Percentiles rank a stretch among this genome's conserved stretches.
Evolutionary conservation across 2,797 vertebrate species (phyloP).

Genomic region (Pseudomugil tenellus): DNA sequence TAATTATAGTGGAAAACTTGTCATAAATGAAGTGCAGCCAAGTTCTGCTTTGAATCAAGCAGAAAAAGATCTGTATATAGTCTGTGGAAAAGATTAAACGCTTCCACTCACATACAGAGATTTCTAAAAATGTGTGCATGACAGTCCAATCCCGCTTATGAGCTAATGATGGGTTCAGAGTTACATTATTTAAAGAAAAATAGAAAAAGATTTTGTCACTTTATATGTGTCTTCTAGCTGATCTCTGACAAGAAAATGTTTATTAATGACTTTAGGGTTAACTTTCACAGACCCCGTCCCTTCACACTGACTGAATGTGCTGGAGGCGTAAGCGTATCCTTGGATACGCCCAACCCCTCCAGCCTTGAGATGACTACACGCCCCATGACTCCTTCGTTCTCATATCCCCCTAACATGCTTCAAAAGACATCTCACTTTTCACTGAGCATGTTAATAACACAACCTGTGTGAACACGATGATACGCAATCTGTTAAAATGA

Average conservation of each 20-base stretch:
- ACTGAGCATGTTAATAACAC: not conserved
- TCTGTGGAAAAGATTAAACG: not conserved
- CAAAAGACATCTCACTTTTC: constrained; percentile 30
- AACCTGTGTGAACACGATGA: constrained; percentile 70
- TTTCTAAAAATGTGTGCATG: not conserved
- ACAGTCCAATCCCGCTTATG: not conserved
- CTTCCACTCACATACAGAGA: not conserved
- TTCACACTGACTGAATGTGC: not conserved
- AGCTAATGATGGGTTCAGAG: not conserved
- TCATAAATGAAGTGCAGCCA: not conserved
- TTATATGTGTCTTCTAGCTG: not conserved
- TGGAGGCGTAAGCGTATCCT: constrained; percentile 39
- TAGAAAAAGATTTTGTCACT: not conserved
- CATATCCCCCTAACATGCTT: constrained; percentile 38
- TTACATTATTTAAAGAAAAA: not conserved
- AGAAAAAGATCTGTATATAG: not conserved
- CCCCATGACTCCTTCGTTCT: constrained; percentile 37
- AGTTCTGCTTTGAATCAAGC: not conserved
- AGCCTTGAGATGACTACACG: constrained; percentile 15
- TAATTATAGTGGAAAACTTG: not conserved
- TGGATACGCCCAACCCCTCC: constrained; percentile 23
- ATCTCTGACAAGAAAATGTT: not conserved
- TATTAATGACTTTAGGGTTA: not conserved
- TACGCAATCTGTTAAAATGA: constrained; percentile 42
- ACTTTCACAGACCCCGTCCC: constrained; percentile 5